A percentile compares a stretch with the other conserved stretches of the same genome.
These are phyloP conservation scores for Pilophorus perplexus DNA, from an alignment of 2,888 invertebrate species.

Conservation along the genomic window DNA sequence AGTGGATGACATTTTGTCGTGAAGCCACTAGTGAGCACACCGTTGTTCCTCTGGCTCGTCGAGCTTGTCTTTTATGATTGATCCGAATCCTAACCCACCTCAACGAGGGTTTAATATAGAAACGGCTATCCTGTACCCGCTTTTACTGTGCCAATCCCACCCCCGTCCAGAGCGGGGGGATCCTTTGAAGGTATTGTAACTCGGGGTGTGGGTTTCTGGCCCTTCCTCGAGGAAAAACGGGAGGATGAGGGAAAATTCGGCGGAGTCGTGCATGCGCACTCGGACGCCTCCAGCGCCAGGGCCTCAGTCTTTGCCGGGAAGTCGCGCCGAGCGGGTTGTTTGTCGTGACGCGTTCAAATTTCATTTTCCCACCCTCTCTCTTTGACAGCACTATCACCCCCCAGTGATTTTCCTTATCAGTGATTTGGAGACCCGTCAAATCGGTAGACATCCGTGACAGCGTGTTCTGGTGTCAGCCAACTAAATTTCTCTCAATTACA, in stretches of 20 bases:
- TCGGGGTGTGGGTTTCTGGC: too few species aligned
- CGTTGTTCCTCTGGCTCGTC: too few species aligned
- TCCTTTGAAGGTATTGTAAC: constrained; percentile 10
- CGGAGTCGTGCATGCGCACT: constrained; percentile 30
- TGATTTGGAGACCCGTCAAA: not conserved
- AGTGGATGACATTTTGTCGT: too few species aligned
- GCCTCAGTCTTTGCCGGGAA: constrained; percentile 34
- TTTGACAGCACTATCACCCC: not conserved
- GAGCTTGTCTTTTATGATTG: not conserved
- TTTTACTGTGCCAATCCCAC: not conserved
- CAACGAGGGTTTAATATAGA: constrained; percentile 11
- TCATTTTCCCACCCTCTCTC: too few species aligned
- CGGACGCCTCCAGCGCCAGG: constrained; percentile 20
- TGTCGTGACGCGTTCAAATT: too few species aligned
- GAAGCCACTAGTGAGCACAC: too few species aligned
- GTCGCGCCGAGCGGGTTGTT: not conserved
- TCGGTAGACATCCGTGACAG: constrained; percentile 6
- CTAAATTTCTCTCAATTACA: not conserved
- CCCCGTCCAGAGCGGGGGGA: not conserved
- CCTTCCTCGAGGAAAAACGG: too few species aligned
- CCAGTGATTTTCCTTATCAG: constrained; percentile 19
- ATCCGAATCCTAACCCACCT: constrained; percentile 15
- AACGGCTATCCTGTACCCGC: too few species aligned
- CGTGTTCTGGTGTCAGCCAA: not conserved
- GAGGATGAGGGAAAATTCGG: constrained; percentile 28